Evolutionary conservation across 2,113 vertebrate species (phyloP).

Genomic region (Xenopus borealis): DNA sequence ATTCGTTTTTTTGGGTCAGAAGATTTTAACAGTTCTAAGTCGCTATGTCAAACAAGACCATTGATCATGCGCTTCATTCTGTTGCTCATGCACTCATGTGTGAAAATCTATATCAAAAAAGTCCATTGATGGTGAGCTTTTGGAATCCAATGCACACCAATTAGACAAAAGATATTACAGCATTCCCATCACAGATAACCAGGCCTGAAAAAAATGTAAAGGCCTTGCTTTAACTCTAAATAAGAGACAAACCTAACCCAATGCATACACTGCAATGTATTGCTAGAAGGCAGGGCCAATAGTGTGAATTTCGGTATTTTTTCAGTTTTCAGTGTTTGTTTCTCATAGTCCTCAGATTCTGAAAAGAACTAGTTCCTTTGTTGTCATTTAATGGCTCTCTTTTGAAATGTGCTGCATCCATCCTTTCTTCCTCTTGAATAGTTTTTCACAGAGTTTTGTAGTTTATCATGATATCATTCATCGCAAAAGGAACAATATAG

Average conservation of each 20-base stretch:
- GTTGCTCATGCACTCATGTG: conserved; percentile 22
- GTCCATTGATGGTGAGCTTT: conserved; percentile 25
- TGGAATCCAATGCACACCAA: conserved; percentile 16
- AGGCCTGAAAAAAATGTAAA: background rate
- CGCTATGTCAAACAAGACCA: conserved; percentile 13
- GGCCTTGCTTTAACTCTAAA: conserved; percentile 1
- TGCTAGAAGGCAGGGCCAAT: background rate
- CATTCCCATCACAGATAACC: conserved; percentile 30
- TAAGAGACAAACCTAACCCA: conserved; percentile 5
- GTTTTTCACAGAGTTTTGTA: background rate
- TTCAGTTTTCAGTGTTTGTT: conserved; percentile 19
- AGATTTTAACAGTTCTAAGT: conserved; percentile 6
- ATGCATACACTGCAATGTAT: background rate
- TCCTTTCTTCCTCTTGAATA: conserved; percentile 12
- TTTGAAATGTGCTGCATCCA: conserved; percentile 25
- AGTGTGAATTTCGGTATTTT: conserved; percentile 10
- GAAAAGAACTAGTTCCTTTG: conserved; percentile 11
- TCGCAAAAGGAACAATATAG: no score
- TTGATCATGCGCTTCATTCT: conserved; percentile 19
- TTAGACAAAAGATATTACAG: conserved; percentile 19
- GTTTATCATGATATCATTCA: background rate
- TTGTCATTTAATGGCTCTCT: conserved; percentile 16
- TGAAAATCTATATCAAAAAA: conserved; percentile 25
- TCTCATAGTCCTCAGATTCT: conserved; percentile 8
- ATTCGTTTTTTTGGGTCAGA: conserved; percentile 8